Base-by-base conservation (phyloP, 2,113 vertebrate species). In the Alectura lathami region DNA sequence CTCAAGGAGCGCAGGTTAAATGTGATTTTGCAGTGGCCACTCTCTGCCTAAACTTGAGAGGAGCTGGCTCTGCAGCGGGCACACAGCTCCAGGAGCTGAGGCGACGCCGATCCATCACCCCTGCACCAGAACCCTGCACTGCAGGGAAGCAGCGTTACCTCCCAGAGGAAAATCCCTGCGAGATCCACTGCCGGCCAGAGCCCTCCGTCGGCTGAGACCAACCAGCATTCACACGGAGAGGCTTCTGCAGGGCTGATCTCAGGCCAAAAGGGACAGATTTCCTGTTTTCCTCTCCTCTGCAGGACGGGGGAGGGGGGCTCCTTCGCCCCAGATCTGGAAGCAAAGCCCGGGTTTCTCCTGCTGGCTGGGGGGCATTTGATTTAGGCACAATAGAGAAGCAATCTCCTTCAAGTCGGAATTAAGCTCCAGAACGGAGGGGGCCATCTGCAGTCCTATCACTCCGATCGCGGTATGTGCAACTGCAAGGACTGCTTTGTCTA, bases 401-500 rank as follows among this genome's bases (percentile, higher is more conserved):
- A 73, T 70, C 67, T 88, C 89, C 50, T 94, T 63, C 83, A 82
- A 87, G 42, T 92, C 89, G 34, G 93, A 94, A 83, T 87, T 60
- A 89, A 94, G 90, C 89, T 90, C 83, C 92, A 90, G 93, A 74
- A 89, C 94, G 91, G 86, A 93, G 93, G 95, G 96, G 94, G 96
- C 88, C 92, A 95, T 96, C 94, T 97, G 95, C 95, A 97, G 96
- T 91, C 96, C 4, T 90, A 96, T 96, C 97, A 95, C 95, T 96
- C 81, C 53, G 91, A 97, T 94, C 75, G 93, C 77, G 74, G 94
- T 94, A 95, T 96, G 96, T 97, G 95, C 88, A 91, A 94, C 94
- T 96, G 94, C 94, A 94, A 94, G 94, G 93, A 94, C 96, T 97
- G 97, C 97, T 98, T 98, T 98, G 98, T 98, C 97, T 98, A 96